Evolutionary conservation across 2,113 vertebrate species (phyloP), one percentile per base, ranked within the genome.

Genomic region (Crypturellus undulatus): DNA sequence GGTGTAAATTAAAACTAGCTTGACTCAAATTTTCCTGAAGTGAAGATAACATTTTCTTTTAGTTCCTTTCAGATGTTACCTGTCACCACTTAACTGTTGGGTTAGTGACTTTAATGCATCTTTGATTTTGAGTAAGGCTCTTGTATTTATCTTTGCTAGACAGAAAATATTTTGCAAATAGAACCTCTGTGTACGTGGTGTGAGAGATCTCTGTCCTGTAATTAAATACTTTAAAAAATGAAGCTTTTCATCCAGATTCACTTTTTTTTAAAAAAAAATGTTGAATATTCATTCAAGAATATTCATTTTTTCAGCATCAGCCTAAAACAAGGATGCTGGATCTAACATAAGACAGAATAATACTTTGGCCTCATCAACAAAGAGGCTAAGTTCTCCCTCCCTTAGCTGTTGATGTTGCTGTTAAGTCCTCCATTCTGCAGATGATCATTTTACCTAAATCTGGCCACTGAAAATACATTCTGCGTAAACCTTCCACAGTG

Each of bases 11-110:
- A 40, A 71, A 21, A 24, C 11, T 32, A 47, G 19, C 47, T 52
- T 59, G 62, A 36, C n/a, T 56, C 80, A 56, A 21, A 5, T 9
- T 22, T 30, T 28, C 64, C 52, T 43, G 13, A 2, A 58, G 6
- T 32, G 8, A 25, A 36, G 6, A 9, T 1, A 9, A 8, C 0
- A 0, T 0, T 34, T 51, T n/a, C 49, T n/a, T 83, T 9, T 2
- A 18, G 25, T 22, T 17, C 6, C 11, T 72, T 68, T 20, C 30
- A 63, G 13, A 10, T 42, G 32, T 38, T 56, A 40, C 4, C 28
- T 40, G 28, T 40, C 54, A 9, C 7, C 18, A 19, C 30, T 43
- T 59, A 47, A n/a, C 8, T 3, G 3, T 34, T 22, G 9, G 40
- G 7, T 28, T 32, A 16, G 30, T 59, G 43, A 28, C 30, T 24